A percentile compares a stretch with the other conserved stretches of the same genome.
Conservation (phyloP, 2,888 invertebrate species). For the Ormyrus pomaceus region DNA sequence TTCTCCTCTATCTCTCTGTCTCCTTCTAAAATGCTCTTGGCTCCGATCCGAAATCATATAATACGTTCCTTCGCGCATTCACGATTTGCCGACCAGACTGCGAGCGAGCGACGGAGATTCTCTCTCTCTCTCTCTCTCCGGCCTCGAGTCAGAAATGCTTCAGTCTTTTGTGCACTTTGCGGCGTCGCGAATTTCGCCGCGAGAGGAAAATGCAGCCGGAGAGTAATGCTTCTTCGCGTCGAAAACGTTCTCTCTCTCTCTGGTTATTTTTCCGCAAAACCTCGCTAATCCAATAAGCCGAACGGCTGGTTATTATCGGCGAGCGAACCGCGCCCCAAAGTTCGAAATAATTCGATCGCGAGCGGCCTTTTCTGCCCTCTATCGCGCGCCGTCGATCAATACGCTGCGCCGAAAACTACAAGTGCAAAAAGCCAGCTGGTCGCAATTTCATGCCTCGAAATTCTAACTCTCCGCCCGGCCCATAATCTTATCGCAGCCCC, state of each 20-base stretch:
- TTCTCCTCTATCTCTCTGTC: constrained; percentile 23
- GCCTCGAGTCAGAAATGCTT: background rate
- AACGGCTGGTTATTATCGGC: too few relatives aligned
- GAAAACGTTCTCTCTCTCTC: too few relatives aligned
- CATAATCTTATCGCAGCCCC: constrained; percentile 49
- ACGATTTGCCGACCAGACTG: constrained; percentile 21
- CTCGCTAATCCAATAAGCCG: too few relatives aligned
- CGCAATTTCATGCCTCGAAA: constrained; percentile 45
- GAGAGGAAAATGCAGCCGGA: too few relatives aligned
- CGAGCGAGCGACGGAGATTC: background rate
- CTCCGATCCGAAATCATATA: constrained; percentile 63
- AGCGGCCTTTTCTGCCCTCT: background rate
- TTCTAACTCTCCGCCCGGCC: constrained; percentile 40
- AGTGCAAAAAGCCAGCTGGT: background rate
- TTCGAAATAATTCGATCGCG: background rate
- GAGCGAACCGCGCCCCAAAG: too few relatives aligned
- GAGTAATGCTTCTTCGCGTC: too few relatives aligned
- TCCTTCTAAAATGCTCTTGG: constrained; percentile 69
- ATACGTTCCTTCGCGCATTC: constrained; percentile 49
- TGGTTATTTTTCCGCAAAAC: too few relatives aligned
- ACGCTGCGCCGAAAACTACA: background rate
- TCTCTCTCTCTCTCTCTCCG: background rate
- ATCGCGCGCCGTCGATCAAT: background rate
- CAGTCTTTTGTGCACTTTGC: background rate
- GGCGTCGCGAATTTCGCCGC: background rate